These are phyloP conservation scores for Urocyon cinereoargenteus DNA, from an alignment of 2,797 vertebrate species.

Conservation along the genomic window DNA sequence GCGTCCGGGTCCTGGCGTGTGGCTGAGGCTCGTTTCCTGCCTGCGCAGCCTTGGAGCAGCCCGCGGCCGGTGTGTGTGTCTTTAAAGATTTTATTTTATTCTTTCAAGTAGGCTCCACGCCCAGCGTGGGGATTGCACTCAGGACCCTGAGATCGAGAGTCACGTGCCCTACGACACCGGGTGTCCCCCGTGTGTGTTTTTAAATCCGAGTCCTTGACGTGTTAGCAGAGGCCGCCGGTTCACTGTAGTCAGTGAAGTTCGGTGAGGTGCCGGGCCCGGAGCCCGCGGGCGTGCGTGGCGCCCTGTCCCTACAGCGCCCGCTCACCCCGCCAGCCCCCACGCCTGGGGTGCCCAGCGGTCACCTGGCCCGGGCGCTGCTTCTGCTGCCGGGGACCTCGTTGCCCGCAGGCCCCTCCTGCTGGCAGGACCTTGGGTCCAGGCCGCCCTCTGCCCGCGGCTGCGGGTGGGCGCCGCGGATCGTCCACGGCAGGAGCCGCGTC, in stretches of 20 bases:
- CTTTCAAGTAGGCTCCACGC: neutral
- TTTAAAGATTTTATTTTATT: neutral
- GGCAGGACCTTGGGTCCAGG: neutral
- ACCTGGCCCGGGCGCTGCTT: neutral
- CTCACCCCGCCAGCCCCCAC: neutral
- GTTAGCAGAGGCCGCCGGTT: neutral
- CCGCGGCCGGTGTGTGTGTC: neutral
- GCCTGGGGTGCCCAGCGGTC: accelerated
- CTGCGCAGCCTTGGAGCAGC: neutral
- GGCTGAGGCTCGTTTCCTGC: no score
- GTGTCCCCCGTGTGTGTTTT: neutral
- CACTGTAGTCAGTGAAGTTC: neutral
- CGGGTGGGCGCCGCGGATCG: no score
- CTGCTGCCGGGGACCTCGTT: neutral
- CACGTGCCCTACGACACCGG: accelerated
- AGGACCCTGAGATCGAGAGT: neutral
- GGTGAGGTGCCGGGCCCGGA: neutral
- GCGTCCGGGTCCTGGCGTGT: accelerated
- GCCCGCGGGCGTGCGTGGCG: accelerated
- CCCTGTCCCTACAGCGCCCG: neutral
- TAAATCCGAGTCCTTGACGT: neutral
- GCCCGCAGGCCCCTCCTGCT: neutral
- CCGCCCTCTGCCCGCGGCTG: neutral
- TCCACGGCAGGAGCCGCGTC: no score
- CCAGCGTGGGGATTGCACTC: neutral